Base-by-base conservation (phyloP, 35 echinoderm and acorn worm species). In the Heliocidaris erythrogramma region DNA sequence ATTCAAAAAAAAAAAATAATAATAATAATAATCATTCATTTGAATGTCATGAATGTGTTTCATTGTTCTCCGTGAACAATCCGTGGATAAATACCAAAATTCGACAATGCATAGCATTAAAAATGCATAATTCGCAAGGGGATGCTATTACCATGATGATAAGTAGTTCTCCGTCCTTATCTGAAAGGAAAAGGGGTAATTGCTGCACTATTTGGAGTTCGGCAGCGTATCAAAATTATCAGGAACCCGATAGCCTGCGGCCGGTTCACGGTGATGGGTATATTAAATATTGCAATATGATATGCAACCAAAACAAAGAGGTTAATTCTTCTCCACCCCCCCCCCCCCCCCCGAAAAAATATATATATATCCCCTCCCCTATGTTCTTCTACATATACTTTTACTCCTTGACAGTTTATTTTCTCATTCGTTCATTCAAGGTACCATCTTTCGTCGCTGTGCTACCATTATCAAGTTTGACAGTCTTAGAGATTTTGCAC, bases 401-500 rank as follows among this genome's bases (percentile, higher is more conserved):
- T 78, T 18, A 78, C 21, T 78, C 4, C 27, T 78, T 78, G 65
- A 78, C 65, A 78, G 65, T 21, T 78, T 78, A 78, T 78, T 78
- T 78, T 78, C 65, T 78, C 27, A 78, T 24, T 14, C 2, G 2
- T 24, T 27, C 27, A 27, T 7, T 27, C 24, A 78, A 78, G 65
- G 65, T 78, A 21, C 27, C 65, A 27, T 78, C 65, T 17, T n/a
- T 89, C 32, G 12, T 89, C 9, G 17, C 31, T 0, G 11, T 89
- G 47, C 32, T 30, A 32, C 30, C 87, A 47, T 32, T 48, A 89
- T 89, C 87, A 48, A 89, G 12, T 2, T 30, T 89, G 87, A 89
- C 87, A 89, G 87, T 12, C 10, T 89, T 47, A 89, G 42, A 89
- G 16, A 31, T 47, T 47, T 32, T 89, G 87, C 87, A 89, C 87